These are phyloP conservation scores for Agrenia bidenticulata DNA, from an alignment of 2,888 invertebrate species.

Conservation along the genomic window DNA sequence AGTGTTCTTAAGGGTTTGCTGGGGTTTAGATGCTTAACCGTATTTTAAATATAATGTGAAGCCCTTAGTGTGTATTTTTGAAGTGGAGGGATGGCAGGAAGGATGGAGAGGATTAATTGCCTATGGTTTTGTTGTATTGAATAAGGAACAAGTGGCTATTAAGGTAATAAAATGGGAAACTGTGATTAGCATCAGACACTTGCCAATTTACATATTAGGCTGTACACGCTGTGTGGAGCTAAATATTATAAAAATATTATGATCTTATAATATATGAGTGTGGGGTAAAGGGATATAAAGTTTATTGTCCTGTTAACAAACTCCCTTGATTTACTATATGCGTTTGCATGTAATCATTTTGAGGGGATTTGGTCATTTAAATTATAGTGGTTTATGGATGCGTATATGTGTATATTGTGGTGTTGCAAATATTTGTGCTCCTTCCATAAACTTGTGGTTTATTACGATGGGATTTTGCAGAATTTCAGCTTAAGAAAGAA, in stretches of 20 bases:
- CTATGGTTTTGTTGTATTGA: background rate
- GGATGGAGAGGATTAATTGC: constrained; percentile 4
- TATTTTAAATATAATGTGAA: background rate
- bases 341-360: background rate
- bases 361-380: constrained; percentile 2
- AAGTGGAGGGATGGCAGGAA: constrained; percentile 3
- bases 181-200: constrained; percentile 21
- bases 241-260: background rate
- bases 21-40: too few species aligned
- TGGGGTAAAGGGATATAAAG: background rate
- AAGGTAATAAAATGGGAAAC: constrained; percentile 18
- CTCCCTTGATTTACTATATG: constrained; percentile 10
- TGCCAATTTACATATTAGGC: constrained; percentile 23
- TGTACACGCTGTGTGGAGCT: background rate
- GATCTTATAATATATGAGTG: background rate
- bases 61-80: background rate
- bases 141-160: constrained; percentile 11
- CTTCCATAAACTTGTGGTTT: constrained; percentile 16
- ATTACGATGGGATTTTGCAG: constrained; percentile 3
- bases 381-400: background rate
- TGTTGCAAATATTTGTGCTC: constrained; percentile 4
- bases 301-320: constrained; percentile 24
- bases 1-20: too few species aligned
- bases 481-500: background rate
- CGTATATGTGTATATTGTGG: too few species aligned